Conservation (phyloP, 2,797 vertebrate species). For the Ptychobarbus kaznakovi region DNA sequence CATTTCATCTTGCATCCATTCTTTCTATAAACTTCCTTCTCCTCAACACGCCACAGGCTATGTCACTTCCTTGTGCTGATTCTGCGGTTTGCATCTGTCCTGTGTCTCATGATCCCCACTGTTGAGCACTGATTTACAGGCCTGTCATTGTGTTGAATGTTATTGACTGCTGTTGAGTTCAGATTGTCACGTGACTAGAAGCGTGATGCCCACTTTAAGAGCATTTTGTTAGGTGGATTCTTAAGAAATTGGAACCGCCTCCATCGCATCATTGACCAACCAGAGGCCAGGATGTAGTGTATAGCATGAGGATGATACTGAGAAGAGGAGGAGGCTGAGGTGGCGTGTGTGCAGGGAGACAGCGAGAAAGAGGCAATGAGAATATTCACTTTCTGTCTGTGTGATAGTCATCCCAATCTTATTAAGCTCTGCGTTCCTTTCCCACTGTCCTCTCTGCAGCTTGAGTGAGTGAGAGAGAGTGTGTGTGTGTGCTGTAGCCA, state of each 20-base stretch:
- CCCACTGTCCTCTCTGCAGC: constrained; percentile 39
- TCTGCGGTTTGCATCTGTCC: constrained; percentile 49
- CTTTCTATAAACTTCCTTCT: constrained; percentile 30
- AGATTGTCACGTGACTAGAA: constrained; percentile 51
- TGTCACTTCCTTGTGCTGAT: constrained; percentile 47
- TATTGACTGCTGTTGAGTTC: constrained; percentile 50
- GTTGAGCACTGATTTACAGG: constrained; percentile 49
- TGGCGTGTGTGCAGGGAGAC: constrained; percentile 52
- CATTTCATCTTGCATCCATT: background rate
- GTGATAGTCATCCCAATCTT: constrained; percentile 81
- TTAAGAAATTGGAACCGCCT: constrained; percentile 31
- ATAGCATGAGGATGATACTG: constrained; percentile 67
- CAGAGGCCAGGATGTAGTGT: constrained; percentile 65
- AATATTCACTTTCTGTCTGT: constrained; percentile 71
- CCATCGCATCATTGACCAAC: constrained; percentile 65
- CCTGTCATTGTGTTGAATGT: constrained; percentile 30
- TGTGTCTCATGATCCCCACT: constrained; percentile 51
- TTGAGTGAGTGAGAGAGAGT: constrained; percentile 24
- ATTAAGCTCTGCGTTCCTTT: constrained; percentile 75
- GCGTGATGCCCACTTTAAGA: constrained; percentile 9
- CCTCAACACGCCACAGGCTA: constrained; percentile 19
- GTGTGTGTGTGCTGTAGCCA: constrained; percentile 35
- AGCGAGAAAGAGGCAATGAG: constrained; percentile 32
- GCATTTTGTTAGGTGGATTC: background rate
- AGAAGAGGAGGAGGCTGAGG: constrained; percentile 64